Base-by-base conservation (phyloP, 2,888 invertebrate genomes). In the Agrotis segetum region DNA sequence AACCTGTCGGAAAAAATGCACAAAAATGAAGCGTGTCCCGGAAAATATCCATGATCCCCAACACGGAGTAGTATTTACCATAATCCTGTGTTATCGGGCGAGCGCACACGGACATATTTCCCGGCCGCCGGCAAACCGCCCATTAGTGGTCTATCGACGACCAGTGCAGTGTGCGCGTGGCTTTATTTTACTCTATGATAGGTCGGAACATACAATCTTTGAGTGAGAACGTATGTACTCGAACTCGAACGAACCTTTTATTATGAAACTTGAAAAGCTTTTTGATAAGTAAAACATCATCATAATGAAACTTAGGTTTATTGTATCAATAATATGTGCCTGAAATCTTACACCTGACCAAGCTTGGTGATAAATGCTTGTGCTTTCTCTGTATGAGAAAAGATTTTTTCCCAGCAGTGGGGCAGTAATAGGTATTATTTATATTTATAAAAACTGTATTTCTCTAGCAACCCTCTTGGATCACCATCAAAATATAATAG, bases 51-150 rank as follows among this genome's bases (percentile, higher is more conserved):
- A 82, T 92, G 91, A 92, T 91, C 90, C 91, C 78, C 75, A 81
- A 83, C 85, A 83, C 85, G 60, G 73, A 86, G 88, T 87, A 88
- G 88, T 92, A 88, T 91, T 93, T 90, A 90, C 88, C 92, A 91
- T 92, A 92, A 92, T 89, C 92, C 90, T 66, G 87, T 87, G 90
- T 87, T 92, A 92, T 92, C 92, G 90, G 87, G 79, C 81, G 80
- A 77, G 74, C 86, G 88, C 91, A 90, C 91, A 88, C 89, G 81
- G 87, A 85, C 91, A 90, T 90, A 91, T 91, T 90, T 90, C 71
- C 66, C 81, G 86, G 61, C 53, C 67, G 62, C 76, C 85, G 85
- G 74, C 75, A 68, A 55, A 74, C 68, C 79, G 69, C 74, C 74
- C 67, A 75, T 80, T 81, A 85, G 83, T 76, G 79, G 85, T 67